Conservation (phyloP, 2,888 invertebrate genomes). For the Phortica magna region DNA sequence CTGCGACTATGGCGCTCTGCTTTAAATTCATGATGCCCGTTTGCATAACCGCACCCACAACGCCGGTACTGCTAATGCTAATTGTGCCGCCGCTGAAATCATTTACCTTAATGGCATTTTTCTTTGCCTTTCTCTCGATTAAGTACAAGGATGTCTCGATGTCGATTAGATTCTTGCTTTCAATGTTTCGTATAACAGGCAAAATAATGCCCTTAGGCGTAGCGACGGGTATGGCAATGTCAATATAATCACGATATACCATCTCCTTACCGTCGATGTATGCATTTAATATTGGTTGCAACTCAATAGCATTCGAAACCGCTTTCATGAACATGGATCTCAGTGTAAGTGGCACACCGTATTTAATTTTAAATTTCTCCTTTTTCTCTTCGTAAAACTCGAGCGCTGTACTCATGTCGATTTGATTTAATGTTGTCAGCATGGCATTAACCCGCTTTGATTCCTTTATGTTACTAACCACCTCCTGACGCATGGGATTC, state of each 20-base stretch:
- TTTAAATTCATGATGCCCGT: slow-evolving; percentile 99
- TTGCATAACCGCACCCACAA: slow-evolving; percentile 97
- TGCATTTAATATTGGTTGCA: slow-evolving; percentile 98
- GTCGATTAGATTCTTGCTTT: slow-evolving; percentile 96
- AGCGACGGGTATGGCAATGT: slow-evolving; percentile 98
- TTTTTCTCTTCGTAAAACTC: slow-evolving; percentile 93
- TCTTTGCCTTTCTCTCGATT: slow-evolving; percentile 94
- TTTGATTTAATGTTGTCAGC: slow-evolving; percentile 99
- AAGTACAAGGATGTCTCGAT: slow-evolving; percentile 94
- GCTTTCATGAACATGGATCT: slow-evolving; percentile 99
- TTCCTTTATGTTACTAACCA: slow-evolving; percentile 97
- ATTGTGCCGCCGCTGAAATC: slow-evolving; percentile 99
- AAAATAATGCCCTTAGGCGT: slow-evolving; percentile 99
- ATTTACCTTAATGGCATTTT: slow-evolving; percentile 93
- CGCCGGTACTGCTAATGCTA: slow-evolving; percentile 99
- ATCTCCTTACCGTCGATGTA: slow-evolving; percentile 91
- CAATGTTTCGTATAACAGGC: slow-evolving; percentile 96
- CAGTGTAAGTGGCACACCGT: slow-evolving; percentile 95
- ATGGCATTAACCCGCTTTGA: slow-evolving; percentile 99
- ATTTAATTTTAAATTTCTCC: slow-evolving; percentile 95
- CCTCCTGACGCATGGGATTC: slow-evolving; percentile 97
- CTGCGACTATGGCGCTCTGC: slow-evolving; percentile 98
- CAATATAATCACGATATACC: slow-evolving; percentile 95
- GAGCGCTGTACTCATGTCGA: slow-evolving; percentile 88
- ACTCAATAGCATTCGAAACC: slow-evolving; percentile 93